These are phyloP conservation scores for Masnerella sp. DNA, from an alignment of 2,888 invertebrate species.

Conservation along the genomic window DNA sequence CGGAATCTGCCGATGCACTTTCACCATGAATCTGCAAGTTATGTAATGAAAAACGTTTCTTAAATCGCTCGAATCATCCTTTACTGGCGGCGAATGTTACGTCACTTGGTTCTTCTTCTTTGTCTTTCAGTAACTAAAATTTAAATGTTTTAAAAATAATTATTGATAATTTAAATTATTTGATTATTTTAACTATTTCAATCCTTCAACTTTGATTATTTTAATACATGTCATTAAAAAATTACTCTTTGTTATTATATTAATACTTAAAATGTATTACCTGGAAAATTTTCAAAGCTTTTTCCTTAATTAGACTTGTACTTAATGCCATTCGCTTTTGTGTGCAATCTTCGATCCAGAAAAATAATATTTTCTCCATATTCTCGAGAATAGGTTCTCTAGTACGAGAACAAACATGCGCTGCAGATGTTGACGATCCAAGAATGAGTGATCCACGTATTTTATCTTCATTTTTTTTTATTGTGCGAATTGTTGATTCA, in stretches of 20 bases:
- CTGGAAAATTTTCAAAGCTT: conserved; percentile 52
- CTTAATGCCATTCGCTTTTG: conserved; percentile 59
- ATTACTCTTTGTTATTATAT: background rate
- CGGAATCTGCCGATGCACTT: conserved; percentile 48
- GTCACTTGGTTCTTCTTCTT: conserved; percentile 10
- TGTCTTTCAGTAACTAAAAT: no score
- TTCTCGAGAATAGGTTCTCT: conserved; percentile 35
- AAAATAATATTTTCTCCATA: conserved; percentile 50
- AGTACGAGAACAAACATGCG: background rate
- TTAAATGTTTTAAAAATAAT: no score
- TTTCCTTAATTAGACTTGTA: conserved; percentile 54
- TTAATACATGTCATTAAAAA: background rate
- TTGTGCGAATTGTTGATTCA: no score
- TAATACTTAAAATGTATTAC: background rate
- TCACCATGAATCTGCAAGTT: conserved; percentile 49
- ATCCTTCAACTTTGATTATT: no score
- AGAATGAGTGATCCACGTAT: no score
- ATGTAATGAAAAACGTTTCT: conserved; percentile 32
- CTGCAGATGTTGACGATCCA: background rate
- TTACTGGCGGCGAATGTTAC: conserved; percentile 47
- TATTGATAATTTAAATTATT: no score
- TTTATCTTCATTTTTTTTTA: no score
- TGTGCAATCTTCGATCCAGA: conserved; percentile 54
- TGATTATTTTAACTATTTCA: no score
- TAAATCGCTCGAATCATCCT: conserved; percentile 54